Evolutionary conservation across 2,888 invertebrate species (phyloP).

Genomic region (Campoletis raptor): DNA sequence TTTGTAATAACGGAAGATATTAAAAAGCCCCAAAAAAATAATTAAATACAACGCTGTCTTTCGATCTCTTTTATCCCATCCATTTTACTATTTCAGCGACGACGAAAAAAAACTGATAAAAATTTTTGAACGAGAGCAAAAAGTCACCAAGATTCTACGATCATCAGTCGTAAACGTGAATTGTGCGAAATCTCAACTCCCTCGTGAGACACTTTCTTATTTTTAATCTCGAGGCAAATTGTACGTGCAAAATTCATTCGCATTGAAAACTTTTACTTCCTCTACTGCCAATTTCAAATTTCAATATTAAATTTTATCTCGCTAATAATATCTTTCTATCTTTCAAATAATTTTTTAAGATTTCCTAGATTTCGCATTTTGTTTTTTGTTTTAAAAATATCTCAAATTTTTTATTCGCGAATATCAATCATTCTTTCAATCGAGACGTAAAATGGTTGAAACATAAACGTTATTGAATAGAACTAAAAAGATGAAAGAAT

Average conservation of each 20-base stretch:
- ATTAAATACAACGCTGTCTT: not conserved
- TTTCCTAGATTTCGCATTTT: not conserved
- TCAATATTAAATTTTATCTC: too few species aligned
- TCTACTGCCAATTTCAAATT: not conserved
- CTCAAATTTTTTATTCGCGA: not conserved
- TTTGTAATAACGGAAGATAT: conserved; percentile 82
- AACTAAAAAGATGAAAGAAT: too few species aligned
- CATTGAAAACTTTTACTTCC: not conserved
- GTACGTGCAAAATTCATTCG: not conserved
- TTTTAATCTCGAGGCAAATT: not conserved
- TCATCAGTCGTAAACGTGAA: not conserved
- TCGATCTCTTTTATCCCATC: conserved; percentile 14
- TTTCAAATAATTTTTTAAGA: not conserved
- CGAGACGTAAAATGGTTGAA: too few species aligned
- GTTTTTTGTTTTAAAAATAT: not conserved
- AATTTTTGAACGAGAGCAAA: not conserved
- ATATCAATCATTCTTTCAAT: not conserved
- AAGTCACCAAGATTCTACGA: not conserved
- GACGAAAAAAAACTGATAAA: not conserved
- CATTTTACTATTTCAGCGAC: conserved; percentile 3
- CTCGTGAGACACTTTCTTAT: not conserved
- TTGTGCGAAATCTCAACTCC: not conserved
- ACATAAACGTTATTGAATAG: too few species aligned
- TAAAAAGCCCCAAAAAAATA: conserved; percentile 69
- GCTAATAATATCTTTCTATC: too few species aligned